These are phyloP conservation scores for Drymonia ruficornis DNA, from an alignment of 2,888 invertebrate species.

Conservation along the genomic window DNA sequence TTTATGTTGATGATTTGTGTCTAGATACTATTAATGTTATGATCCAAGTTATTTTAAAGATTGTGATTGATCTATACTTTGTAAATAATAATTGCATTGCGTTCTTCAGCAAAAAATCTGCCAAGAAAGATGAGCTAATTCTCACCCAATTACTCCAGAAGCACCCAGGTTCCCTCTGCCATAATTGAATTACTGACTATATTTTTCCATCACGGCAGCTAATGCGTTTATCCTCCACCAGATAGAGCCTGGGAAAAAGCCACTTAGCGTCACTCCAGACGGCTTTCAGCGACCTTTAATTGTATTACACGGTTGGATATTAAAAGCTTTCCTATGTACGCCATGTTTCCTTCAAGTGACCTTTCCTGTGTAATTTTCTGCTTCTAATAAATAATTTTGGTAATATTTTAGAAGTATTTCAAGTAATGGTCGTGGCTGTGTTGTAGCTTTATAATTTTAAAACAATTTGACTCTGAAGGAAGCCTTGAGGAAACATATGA, in stretches of 20 bases:
- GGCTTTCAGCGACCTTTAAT: constrained; percentile 40
- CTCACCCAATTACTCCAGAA: neutral
- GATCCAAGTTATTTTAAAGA: neutral
- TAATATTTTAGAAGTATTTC: neutral
- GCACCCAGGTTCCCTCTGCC: neutral
- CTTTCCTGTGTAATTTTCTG: neutral
- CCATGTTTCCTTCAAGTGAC: constrained; percentile 16
- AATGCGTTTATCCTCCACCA: constrained; percentile 37
- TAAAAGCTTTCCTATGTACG: constrained; percentile 50
- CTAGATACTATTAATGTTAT: too few relatives aligned
- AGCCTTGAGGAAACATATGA: neutral
- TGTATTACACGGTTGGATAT: constrained; percentile 41
- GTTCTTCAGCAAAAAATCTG: too few relatives aligned
- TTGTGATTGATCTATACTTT: neutral
- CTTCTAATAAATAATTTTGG: neutral
- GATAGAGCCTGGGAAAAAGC: constrained; percentile 21
- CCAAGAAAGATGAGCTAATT: neutral
- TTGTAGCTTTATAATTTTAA: neutral
- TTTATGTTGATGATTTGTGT: neutral
- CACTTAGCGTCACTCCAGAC: constrained; percentile 38
- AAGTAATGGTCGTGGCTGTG: too few relatives aligned
- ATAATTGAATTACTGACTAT: constrained; percentile 23
- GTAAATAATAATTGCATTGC: too few relatives aligned
- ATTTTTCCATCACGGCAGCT: constrained; percentile 27
- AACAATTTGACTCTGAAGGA: too few relatives aligned